Evolutionary conservation across 2,888 invertebrate genomes (phyloP).

Genomic region (Endomychus coccineus): DNA sequence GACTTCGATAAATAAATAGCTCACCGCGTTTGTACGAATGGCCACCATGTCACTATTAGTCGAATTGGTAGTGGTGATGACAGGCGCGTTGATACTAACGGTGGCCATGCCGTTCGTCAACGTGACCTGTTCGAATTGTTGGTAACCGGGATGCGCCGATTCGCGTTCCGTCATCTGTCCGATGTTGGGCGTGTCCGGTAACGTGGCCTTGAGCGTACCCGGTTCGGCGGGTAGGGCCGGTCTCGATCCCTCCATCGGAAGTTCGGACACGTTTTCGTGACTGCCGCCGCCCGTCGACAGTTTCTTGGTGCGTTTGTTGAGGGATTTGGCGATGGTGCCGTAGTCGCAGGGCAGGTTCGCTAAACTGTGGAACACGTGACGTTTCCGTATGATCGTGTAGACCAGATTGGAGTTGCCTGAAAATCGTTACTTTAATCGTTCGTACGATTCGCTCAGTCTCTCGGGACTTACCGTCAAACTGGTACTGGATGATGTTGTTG

Average conservation of each 20-base stretch:
- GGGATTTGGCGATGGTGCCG: slow-evolving; percentile 74
- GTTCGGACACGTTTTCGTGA: slow-evolving; percentile 55
- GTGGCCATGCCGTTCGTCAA: slow-evolving; percentile 39
- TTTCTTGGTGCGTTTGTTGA: slow-evolving; percentile 46
- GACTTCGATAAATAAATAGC: too few relatives aligned
- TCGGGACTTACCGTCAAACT: slow-evolving; percentile 73
- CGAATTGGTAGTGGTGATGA: slow-evolving; percentile 13
- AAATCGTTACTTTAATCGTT: too few relatives aligned
- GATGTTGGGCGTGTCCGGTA: slow-evolving; percentile 84
- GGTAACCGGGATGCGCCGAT: slow-evolving; percentile 69
- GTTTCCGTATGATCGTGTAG: slow-evolving; percentile 96
- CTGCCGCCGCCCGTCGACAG: slow-evolving; percentile 35
- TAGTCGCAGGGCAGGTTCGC: slow-evolving; percentile 96
- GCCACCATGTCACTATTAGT: slow-evolving; percentile 11
- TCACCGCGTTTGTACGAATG: slow-evolving; percentile 10
- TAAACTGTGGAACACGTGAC: slow-evolving; percentile 95
- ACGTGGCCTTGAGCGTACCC: slow-evolving; percentile 82
- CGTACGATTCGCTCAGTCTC: neutral
- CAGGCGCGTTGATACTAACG: slow-evolving; percentile 34
- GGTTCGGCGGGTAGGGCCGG: slow-evolving; percentile 85
- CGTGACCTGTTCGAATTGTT: slow-evolving; percentile 34
- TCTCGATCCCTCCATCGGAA: slow-evolving; percentile 73
- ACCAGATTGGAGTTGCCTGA: slow-evolving; percentile 98
- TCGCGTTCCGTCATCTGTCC: slow-evolving; percentile 92
- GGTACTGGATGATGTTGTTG: slow-evolving; percentile 99